Evolutionary conservation across 2,113 vertebrate genomes (phyloP).

Genomic region (Brienomyrus longianalis): DNA sequence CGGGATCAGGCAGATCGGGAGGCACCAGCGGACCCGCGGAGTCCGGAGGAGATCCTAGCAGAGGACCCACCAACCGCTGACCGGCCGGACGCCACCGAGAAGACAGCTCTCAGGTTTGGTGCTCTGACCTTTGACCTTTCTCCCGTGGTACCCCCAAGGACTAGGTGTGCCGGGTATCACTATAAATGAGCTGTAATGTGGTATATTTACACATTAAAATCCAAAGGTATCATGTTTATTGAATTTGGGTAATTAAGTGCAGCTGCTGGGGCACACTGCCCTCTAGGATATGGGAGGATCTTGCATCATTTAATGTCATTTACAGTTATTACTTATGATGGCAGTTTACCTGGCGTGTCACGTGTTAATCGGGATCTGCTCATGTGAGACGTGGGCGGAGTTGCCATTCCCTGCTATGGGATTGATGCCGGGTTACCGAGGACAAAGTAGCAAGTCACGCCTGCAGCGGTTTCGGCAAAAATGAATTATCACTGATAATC

Average conservation of each 20-base stretch:
- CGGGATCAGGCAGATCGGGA: slow-evolving; percentile 45
- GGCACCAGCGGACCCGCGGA: slow-evolving; percentile 66
- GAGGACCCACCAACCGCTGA: slow-evolving; percentile 76
- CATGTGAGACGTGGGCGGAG: not conserved
- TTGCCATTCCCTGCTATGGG: not conserved
- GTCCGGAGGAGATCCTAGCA: slow-evolving; percentile 83
- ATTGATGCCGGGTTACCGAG: not conserved
- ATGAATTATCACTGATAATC: not conserved
- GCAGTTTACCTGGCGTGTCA: not conserved
- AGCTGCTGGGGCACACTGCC: not conserved
- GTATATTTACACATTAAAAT: not conserved
- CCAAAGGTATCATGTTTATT: not conserved
- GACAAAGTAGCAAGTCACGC: not conserved
- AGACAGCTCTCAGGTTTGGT: slow-evolving; percentile 85
- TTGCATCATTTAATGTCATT: not conserved
- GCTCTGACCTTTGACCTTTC: not conserved
- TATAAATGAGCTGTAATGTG: not conserved
- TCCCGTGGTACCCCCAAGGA: not conserved
- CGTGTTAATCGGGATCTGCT: not conserved
- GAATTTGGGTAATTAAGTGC: not conserved
- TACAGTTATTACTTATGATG: not conserved
- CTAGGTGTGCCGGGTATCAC: not conserved
- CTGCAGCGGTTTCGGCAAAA: not conserved
- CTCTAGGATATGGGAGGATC: not conserved
- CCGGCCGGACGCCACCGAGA: slow-evolving; percentile 78